Evolutionary conservation across 2,113 vertebrate genomes (phyloP).

Genomic region (Stegostoma tigrinum): DNA sequence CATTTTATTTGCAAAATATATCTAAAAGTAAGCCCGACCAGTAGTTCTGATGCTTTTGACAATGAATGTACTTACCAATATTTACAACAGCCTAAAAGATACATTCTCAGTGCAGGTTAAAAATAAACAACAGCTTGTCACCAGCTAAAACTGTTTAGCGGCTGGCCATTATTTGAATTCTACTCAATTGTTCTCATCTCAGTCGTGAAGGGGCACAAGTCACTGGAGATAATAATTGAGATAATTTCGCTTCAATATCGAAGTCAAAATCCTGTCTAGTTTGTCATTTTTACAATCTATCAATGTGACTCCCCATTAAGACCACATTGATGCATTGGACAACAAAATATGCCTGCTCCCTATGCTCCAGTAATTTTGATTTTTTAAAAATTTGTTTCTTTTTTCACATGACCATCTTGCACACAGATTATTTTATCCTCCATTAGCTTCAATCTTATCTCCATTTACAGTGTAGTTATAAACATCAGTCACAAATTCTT

Average conservation of each 20-base stretch:
- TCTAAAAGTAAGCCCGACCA: not conserved
- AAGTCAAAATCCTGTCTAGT: conserved; percentile 37
- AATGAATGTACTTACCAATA: not conserved
- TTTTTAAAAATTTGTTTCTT: conserved; percentile 47
- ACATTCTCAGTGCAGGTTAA: not conserved
- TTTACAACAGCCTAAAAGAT: not conserved
- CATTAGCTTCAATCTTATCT: conserved; percentile 56
- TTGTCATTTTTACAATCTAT: conserved; percentile 34
- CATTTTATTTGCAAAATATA: not conserved
- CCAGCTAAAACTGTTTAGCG: not conserved
- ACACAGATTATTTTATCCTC: conserved; percentile 54
- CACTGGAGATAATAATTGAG: conserved; percentile 38
- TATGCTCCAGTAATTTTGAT: conserved; percentile 51
- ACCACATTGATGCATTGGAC: conserved; percentile 39
- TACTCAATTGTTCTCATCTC: conserved; percentile 27
- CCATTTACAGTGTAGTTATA: conserved; percentile 49
- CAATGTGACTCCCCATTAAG: conserved; percentile 41
- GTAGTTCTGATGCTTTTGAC: not conserved
- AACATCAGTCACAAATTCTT: conserved; percentile 46
- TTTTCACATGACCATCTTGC: conserved; percentile 48
- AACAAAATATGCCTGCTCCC: conserved; percentile 42
- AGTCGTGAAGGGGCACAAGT: conserved; percentile 40
- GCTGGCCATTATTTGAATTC: conserved; percentile 37
- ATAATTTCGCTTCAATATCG: conserved; percentile 40
- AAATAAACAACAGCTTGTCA: not conserved